Evolutionary conservation across 1,140 invertebrate species (phyloP), one percentile per base, ranked within the genome.

Genomic region (Vollenhovia emeryi): DNA sequence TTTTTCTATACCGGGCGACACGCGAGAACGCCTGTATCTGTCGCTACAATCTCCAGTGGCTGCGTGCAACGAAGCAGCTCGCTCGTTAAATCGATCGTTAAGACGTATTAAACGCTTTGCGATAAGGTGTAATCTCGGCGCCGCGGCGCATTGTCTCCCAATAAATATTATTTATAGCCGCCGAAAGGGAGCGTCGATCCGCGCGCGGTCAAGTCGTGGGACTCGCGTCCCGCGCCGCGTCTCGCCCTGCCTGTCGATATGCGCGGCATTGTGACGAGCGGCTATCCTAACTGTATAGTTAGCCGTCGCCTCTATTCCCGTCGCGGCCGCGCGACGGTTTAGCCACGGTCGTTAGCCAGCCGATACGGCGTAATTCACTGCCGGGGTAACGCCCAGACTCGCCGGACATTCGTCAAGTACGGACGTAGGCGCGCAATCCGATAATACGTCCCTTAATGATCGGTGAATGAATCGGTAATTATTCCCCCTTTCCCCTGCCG

Each of bases 401-500:
- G 40, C 59, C 45, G 76, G 83, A 83, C 88, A 86, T 87, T 87
- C 88, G 89, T 90, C 88, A 78, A 74, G 24, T 57, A n/a, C 36
- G 30, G 80, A 75, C 87, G 83, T 68, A 30, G n/a, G 66, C 83
- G 73, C 60, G 55, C 89, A 60, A 90, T 90, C 80, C 86, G 86
- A 90, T 90, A 87, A 88, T 89, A 89, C 84, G 83, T 84, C 73
- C 59, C 79, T 82, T 90, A 91, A 92, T 91, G 90, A 92, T 92
- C 90, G 91, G 82, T 87, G 86, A 90, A 92, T 91, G 90, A 92
- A 87, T 89, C 91, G 86, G 84, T 92, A 91, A 92, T 92, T 92
- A 92, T 68, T 80, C 52, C 43, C 36, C 3, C 30, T 0, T 76
- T 36, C 43, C 55, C 33, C 30, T 24, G 55, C 50, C 80, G 78